A percentile compares a stretch with the other conserved stretches of the same genome.
Evolutionary conservation across 2,888 invertebrate genomes (phyloP).

Genomic region (Melikaiella ostensackeni): DNA sequence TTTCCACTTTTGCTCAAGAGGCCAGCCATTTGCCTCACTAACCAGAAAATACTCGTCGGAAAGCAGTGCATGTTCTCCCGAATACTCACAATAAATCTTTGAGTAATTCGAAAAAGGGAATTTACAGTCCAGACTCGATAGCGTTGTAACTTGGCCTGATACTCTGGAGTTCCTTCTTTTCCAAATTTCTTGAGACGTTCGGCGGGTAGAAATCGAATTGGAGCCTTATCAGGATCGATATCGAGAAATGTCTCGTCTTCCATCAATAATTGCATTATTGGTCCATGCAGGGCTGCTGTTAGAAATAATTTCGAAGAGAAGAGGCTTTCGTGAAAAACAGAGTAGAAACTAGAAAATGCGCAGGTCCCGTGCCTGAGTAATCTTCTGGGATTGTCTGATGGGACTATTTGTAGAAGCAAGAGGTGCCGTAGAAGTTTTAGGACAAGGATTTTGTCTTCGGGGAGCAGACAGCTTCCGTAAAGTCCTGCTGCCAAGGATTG

Average conservation of each 20-base stretch:
- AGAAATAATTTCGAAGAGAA: slow-evolving; percentile 95
- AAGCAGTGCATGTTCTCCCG: slow-evolving; percentile 93
- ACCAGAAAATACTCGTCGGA: slow-evolving; percentile 93
- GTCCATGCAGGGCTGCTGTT: slow-evolving; percentile 93
- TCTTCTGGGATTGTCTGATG: slow-evolving; percentile 85
- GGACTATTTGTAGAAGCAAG: slow-evolving; percentile 85
- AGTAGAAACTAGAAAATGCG: slow-evolving; percentile 92
- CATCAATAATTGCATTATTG: slow-evolving; percentile 93
- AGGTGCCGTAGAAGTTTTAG: slow-evolving; percentile 83
- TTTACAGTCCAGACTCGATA: slow-evolving; percentile 90
- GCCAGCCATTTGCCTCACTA: slow-evolving; percentile 90
- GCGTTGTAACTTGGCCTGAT: slow-evolving; percentile 85
- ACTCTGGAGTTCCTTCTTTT: slow-evolving; percentile 85
- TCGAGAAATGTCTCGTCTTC: slow-evolving; percentile 95
- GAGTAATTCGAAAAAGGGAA: slow-evolving; percentile 88
- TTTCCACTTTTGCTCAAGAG: slow-evolving; percentile 82
- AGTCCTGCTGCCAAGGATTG: slow-evolving; percentile 82
- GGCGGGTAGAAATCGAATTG: slow-evolving; percentile 81
- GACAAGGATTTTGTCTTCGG: slow-evolving; percentile 85
- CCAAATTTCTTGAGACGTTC: slow-evolving; percentile 86
- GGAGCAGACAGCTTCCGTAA: slow-evolving; percentile 86
- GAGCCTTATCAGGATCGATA: slow-evolving; percentile 92
- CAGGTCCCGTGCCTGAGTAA: slow-evolving; percentile 91
- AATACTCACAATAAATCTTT: slow-evolving; percentile 89
- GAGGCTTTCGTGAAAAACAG: slow-evolving; percentile 92